A percentile compares a stretch with the other conserved stretches of the same genome.
phyloP scores from a whole-genome alignment of 2,113 vertebrate species.

The Notechis scutatus region DNA sequence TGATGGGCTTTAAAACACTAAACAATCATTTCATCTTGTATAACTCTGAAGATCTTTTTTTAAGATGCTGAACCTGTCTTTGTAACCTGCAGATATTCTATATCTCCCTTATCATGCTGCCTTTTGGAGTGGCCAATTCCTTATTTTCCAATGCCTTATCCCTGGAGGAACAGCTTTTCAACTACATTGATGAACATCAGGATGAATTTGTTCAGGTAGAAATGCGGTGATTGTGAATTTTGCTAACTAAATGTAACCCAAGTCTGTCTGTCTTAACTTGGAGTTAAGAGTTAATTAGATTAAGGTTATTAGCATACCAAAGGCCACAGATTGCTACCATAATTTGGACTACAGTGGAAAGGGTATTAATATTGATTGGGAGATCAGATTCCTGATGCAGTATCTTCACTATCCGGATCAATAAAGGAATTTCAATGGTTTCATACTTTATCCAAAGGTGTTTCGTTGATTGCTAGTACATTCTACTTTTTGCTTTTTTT shows the following conservation, averaged over 20 bases:
- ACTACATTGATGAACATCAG: conserved; percentile 64
- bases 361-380: neutral
- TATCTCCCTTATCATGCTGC: conserved; percentile 20
- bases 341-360: neutral
- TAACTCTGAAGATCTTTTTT: neutral
- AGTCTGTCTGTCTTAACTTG: neutral
- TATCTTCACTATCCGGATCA: neutral
- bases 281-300: neutral
- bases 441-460: neutral
- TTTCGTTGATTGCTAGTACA: neutral
- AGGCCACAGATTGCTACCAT: neutral
- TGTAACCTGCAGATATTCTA: conserved; percentile 27
- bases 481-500: neutral
- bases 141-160: rapidly evolving
- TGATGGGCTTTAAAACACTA: neutral
- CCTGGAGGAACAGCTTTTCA: conserved; percentile 44
- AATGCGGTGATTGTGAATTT: neutral
- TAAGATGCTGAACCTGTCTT: neutral
- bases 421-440: neutral
- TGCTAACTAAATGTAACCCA: neutral
- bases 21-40: neutral
- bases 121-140: conserved; percentile 33
- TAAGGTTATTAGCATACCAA: neutral
- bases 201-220: conserved; percentile 65
- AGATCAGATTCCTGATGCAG: neutral